A percentile compares a stretch with the other conserved stretches of the same genome.
phyloP scores from a whole-genome alignment of 2,797 vertebrate genomes.

The Notolabrus celidotus region DNA sequence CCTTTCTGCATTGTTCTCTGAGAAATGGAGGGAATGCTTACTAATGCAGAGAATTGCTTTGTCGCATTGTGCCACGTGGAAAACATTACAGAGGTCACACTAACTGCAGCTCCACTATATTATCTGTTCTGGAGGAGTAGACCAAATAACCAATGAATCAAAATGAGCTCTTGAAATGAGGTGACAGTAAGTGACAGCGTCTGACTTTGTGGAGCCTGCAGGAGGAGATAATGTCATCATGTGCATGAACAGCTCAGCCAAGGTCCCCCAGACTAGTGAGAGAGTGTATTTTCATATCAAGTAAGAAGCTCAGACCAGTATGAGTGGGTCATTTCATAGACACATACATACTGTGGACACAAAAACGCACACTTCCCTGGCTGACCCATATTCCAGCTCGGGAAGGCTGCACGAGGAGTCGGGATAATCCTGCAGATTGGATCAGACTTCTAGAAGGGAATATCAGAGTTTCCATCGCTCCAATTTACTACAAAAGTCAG shows the following conservation, averaged over 20 bases:
- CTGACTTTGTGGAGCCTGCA: conserved; percentile 35
- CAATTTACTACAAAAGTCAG: conserved; percentile 26
- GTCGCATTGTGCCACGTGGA: neutral
- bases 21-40: neutral
- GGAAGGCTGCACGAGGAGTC: conserved; percentile 32
- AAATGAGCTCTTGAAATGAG: conserved; percentile 4
- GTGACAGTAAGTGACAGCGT: conserved; percentile 30
- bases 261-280: conserved; percentile 20
- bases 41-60: conserved; percentile 29
- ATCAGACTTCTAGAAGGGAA: conserved; percentile 24
- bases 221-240: conserved; percentile 68
- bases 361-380: conserved; percentile 31
- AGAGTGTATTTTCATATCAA: conserved; percentile 18
- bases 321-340: conserved; percentile 41
- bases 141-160: conserved; percentile 1
- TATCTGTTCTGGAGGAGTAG: conserved; percentile 8
- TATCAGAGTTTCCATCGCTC: conserved; percentile 27
- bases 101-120: neutral
- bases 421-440: conserved; percentile 61
- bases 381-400: conserved; percentile 70
- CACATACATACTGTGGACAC: conserved; percentile 24
- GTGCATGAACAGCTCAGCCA: conserved; percentile 68
- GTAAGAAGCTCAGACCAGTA: conserved; percentile 8
- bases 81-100: conserved; percentile 6
- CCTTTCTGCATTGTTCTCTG: conserved; percentile 32